Evolutionary conservation across 2,113 vertebrate genomes (phyloP), one percentile per base, ranked within the genome.

Genomic region (Halcyon malimbica): DNA sequence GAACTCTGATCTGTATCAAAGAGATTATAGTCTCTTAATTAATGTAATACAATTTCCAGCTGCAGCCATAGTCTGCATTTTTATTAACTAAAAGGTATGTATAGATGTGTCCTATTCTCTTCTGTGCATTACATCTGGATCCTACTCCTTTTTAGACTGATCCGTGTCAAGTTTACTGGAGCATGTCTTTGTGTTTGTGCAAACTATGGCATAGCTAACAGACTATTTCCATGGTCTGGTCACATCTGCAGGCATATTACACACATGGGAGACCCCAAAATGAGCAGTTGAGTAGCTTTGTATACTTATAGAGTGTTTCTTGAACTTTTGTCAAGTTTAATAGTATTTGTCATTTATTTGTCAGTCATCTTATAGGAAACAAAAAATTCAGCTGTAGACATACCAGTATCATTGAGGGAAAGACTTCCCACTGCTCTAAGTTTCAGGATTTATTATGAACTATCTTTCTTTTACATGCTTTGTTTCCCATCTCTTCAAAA

Each of bases 21-120:
- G 54, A 93, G 80, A 89, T 96, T 92, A 89, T 24, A 41, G 65
- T 29, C 62, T 90, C n/a, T 68, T 87, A 70, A 86, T 59, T 54
- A 65, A 84, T 54, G 74, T 25, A 69, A 39, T 75, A 20, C 20
- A 73, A 68, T 68, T 94, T 92, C 86, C 77, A 92, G 54, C 46
- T 93, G 53, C 68, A 92, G 29, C 13, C 5, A 2, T 39, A 62
- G 57, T 48, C 59, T 84, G 19, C 20, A n/a, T 59, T 92, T 86
- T 69, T 79, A 41, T 89, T 92, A 82, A 73, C 35, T 73, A 62
- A 25, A 79, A 84, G 31, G 21, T 69, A 31, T 12, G 4, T 65
- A 62, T 65, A 65, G 54, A 62, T 2, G 4, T 33, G 33, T 51
- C 39, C 39, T 68, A 21, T 81, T 83, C 57, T 83, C 2, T 35